Evolutionary conservation across 2,888 invertebrate species (phyloP).

Genomic region (Yponomeuta evonymella): DNA sequence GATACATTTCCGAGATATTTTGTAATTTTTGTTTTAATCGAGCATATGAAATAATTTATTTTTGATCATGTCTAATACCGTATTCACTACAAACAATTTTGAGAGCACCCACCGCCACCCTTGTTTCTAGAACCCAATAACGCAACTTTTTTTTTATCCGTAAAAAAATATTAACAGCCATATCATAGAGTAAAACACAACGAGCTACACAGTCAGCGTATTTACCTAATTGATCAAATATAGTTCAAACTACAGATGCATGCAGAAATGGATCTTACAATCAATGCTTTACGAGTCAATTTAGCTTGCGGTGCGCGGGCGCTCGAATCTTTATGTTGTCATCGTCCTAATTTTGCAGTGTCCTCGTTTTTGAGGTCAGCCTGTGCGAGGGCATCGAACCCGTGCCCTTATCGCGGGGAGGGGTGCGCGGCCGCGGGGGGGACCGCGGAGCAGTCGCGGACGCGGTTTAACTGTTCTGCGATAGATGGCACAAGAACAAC

Average conservation of each 20-base stretch:
- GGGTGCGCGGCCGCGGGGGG: conserved; percentile 38
- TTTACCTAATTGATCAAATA: conserved; percentile 76
- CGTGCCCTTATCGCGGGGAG: conserved; percentile 73
- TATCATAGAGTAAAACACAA: neutral
- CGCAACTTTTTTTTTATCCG: no score
- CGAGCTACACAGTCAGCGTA: conserved; percentile 69
- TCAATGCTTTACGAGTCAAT: conserved; percentile 39
- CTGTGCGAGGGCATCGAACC: conserved; percentile 76
- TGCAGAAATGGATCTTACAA: conserved; percentile 37
- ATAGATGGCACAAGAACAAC: conserved; percentile 49
- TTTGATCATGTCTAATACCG: no score
- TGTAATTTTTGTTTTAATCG: no score
- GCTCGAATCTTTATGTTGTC: conserved; percentile 71
- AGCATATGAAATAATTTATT: no score
- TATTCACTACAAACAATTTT: no score
- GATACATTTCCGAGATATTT: no score
- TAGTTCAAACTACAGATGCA: conserved; percentile 45
- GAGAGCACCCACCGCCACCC: no score
- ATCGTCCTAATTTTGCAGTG: conserved; percentile 79
- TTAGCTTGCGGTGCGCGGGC: conserved; percentile 45
- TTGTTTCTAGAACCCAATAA: no score
- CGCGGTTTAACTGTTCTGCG: conserved; percentile 46
- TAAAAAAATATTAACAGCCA: no score
- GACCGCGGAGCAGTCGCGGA: conserved; percentile 31
- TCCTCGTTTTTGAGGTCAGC: conserved; percentile 85